Percentiles rank a stretch among this genome's conserved stretches.
These are phyloP conservation scores for Oryzias curvinotus DNA, from an alignment of 2,113 vertebrate species.

Conservation along the genomic window DNA sequence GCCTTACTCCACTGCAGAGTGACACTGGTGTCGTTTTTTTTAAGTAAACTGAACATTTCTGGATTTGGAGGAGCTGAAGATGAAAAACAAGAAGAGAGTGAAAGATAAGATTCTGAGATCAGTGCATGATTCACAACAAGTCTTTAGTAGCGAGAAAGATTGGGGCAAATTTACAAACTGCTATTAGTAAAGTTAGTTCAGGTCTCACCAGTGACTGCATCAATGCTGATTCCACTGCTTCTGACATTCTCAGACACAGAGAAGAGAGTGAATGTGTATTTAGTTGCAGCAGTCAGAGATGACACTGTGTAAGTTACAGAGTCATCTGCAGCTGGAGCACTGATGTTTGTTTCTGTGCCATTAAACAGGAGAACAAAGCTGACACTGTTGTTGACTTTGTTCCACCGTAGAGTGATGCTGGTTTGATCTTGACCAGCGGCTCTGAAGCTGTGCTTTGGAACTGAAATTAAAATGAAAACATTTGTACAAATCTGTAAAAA, in stretches of 20 bases:
- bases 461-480: too few species aligned
- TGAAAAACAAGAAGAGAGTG: background rate
- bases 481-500: too few species aligned
- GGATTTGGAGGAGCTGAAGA: background rate
- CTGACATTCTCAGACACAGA: conserved; percentile 15
- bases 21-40: background rate
- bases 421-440: conserved; percentile 5
- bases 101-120: too few species aligned
- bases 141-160: too few species aligned
- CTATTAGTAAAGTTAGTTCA: too few species aligned
- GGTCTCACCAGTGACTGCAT: background rate
- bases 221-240: conserved; percentile 26
- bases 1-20: background rate
- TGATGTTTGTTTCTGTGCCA: conserved; percentile 5
- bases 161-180: too few species aligned
- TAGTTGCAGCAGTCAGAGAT: conserved; percentile 29
- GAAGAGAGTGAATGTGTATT: conserved; percentile 40
- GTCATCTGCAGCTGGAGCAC: conserved; percentile 4
- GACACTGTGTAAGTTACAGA: conserved; percentile 24
- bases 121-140: too few species aligned
- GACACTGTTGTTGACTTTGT: background rate
- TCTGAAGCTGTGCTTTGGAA: background rate
- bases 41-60: background rate
- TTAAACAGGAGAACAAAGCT: conserved; percentile 18
- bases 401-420: conserved; percentile 46